Base-by-base conservation (phyloP, 2,797 vertebrate species). In the Anas capensis region DNA sequence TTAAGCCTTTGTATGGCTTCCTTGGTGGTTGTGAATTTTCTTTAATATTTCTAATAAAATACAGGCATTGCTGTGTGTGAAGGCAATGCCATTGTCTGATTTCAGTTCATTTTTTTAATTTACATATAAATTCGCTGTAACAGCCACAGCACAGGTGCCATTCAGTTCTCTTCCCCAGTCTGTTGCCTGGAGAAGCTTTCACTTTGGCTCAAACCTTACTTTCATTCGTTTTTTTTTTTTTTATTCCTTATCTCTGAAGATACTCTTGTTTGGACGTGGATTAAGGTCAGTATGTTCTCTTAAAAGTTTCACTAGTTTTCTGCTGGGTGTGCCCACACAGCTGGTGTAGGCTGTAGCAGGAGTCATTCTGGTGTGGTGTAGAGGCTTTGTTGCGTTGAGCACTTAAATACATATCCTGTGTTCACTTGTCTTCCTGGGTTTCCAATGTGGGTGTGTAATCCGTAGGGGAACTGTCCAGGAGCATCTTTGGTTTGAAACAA, bases 361-460 rank as follows among this genome's bases (percentile, higher is more conserved):
- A 33, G 12, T 77, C 8, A 2, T 56, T 68, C 24, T 17, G 20
- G 26, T 36, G 23, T 31, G 48, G 14, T 51, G 12, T 46, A 33
- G 62, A 18, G 60, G 18, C 38, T 42, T 82, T 29, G 27, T 15
- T 66, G 14, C 18, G 9, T 1, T 19, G 5, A 51, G 26, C 56
- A 36, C 16, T 53, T 73, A 2, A 34, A 33, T 15, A 1, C 7
- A 1, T 11, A 12, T 40, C 12, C 6, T 62, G 3, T 31, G 17
- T 31, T 19, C 24, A 8, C 15, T 77, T 38, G 19, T 61, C 31
- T 21, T 57, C 29, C 31, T 87, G 62, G 3, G 2, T 70, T 92
- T n/a, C 71, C 0, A 0, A 11, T 48, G 8, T 11, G 9, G 31
- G 5, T 31, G 3, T 71, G 21, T 51, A 53, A 29, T 58, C 73